A percentile compares a stretch with the other conserved stretches of the same genome.
Evolutionary conservation across 2,113 vertebrate species (phyloP).

Genomic region (Tonatia bakeri): DNA sequence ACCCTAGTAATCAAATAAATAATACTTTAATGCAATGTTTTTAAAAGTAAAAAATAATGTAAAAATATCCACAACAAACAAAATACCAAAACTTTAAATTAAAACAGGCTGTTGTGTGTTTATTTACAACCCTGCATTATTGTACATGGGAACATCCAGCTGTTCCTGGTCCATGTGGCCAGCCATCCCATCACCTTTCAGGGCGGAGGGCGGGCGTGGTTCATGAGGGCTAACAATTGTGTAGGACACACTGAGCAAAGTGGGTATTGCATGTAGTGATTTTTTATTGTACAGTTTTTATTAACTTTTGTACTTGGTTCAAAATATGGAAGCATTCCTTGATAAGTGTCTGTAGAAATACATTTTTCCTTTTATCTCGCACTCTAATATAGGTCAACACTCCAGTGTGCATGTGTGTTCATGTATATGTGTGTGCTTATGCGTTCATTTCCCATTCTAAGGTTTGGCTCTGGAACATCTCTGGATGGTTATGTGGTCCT

Average conservation of each 20-base stretch:
- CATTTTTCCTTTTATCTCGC: neutral
- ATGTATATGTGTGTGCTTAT: neutral
- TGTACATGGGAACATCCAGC: neutral
- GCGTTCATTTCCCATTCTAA: neutral
- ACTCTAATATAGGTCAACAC: fast-evolving
- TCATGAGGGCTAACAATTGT: neutral
- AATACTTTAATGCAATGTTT: neutral
- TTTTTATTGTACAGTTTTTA: neutral
- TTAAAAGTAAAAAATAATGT: neutral
- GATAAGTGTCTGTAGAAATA: neutral
- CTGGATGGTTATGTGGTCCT: neutral
- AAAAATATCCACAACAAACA: neutral
- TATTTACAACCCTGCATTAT: neutral
- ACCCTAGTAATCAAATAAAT: neutral
- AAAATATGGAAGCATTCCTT: neutral
- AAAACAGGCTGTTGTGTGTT: neutral
- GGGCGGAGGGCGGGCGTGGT: too few species aligned
- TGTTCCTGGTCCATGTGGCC: neutral
- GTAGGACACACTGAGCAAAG: neutral
- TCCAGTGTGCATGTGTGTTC: neutral
- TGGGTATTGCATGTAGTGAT: neutral
- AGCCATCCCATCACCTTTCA: fast-evolving
- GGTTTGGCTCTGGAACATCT: neutral
- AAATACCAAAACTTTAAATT: neutral
- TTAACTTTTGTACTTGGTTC: neutral